These are phyloP conservation scores for Lasioglossum albipes DNA, from an alignment of 1,140 invertebrate genomes.

Conservation along the genomic window DNA sequence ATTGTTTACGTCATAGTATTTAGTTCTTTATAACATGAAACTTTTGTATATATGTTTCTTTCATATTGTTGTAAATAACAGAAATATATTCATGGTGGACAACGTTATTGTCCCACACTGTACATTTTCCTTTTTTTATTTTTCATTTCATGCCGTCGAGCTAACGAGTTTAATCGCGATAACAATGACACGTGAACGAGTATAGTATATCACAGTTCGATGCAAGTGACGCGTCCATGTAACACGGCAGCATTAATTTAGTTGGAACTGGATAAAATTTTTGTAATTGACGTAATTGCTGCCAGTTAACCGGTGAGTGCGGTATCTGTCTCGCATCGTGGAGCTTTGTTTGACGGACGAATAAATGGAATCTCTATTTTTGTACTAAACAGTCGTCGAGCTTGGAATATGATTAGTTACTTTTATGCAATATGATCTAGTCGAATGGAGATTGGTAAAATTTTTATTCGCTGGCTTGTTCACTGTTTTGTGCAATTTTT, in stretches of 20 bases:
- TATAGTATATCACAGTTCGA: background rate
- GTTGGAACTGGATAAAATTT: background rate
- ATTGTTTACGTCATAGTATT: no score
- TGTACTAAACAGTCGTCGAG: no score
- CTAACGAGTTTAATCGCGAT: slow-evolving; percentile 44
- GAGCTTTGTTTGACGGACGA: background rate
- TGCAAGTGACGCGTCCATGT: background rate
- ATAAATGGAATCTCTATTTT: background rate
- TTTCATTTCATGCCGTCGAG: background rate
- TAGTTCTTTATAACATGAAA: no score
- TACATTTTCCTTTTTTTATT: background rate
- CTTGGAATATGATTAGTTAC: no score
- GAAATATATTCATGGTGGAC: no score
- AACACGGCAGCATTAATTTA: slow-evolving; percentile 4
- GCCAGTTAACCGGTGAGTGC: background rate
- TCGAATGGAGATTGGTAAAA: no score
- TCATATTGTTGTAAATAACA: no score
- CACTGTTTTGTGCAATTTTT: no score
- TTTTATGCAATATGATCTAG: no score
- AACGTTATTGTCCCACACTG: no score
- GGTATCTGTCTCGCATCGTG: background rate
- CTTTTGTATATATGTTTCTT: no score
- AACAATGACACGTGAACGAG: slow-evolving; percentile 11
- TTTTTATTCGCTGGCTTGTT: no score
- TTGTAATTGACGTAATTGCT: background rate